These are phyloP conservation scores for Alexandromys oeconomus DNA, from an alignment of 2,797 vertebrate species.

Conservation along the genomic window DNA sequence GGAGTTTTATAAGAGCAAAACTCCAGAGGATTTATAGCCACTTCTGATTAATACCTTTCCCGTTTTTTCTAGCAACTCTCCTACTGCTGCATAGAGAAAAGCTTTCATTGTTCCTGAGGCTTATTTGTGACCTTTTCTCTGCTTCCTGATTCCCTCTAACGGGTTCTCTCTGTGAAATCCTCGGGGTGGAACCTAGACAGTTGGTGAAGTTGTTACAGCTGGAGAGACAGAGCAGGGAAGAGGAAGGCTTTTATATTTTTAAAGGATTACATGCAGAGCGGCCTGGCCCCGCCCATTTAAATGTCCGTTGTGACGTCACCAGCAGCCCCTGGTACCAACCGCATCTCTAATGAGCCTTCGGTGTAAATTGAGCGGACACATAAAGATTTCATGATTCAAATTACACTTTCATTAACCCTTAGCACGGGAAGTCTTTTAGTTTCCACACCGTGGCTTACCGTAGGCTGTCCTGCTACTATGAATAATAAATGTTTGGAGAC, in stretches of 20 bases:
- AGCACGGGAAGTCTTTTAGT: slow-evolving; percentile 86
- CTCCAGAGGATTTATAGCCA: slow-evolving; percentile 94
- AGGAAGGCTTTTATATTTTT: slow-evolving; percentile 80
- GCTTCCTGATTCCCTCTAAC: slow-evolving; percentile 89
- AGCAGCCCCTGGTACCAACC: background rate
- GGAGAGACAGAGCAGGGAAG: slow-evolving; percentile 76
- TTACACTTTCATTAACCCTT: slow-evolving; percentile 88
- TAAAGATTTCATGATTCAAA: slow-evolving; percentile 86
- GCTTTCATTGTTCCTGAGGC: slow-evolving; percentile 91
- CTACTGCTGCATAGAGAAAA: slow-evolving; percentile 91
- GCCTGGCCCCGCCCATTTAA: slow-evolving; percentile 80
- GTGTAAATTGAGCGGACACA: slow-evolving; percentile 79
- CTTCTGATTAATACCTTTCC: slow-evolving; percentile 93
- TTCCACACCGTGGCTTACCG: slow-evolving; percentile 83
- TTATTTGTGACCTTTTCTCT: slow-evolving; percentile 91
- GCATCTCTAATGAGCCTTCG: slow-evolving; percentile 56
- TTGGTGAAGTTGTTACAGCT: slow-evolving; percentile 86
- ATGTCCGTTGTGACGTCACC: slow-evolving; percentile 72
- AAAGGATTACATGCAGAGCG: slow-evolving; percentile 81
- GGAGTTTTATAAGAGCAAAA: slow-evolving; percentile 93
- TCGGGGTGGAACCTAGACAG: slow-evolving; percentile 89
- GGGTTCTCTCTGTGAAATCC: slow-evolving; percentile 89
- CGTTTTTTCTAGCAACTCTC: slow-evolving; percentile 90
- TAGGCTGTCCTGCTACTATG: slow-evolving; percentile 81
- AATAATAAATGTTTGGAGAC: slow-evolving; percentile 88